Percentiles rank a stretch among this genome's conserved stretches.
phyloP scores from a whole-genome alignment of 2,888 invertebrate species.

The Cataglyphis albicans region DNA sequence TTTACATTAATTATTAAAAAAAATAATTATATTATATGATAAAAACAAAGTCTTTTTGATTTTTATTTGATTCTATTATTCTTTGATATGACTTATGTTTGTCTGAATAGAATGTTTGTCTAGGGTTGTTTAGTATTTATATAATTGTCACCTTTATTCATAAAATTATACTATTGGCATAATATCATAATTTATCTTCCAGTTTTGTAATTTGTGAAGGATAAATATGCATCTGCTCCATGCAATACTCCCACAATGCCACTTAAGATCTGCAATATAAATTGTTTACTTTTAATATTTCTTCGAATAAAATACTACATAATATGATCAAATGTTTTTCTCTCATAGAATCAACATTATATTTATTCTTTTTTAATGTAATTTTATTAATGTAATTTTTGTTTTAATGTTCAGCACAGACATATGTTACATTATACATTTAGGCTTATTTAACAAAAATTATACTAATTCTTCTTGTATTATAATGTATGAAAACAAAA shows the following conservation, averaged over 20 bases:
- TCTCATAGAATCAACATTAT: background rate
- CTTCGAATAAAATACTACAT: background rate
- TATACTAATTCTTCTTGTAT: background rate
- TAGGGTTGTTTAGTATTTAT: background rate
- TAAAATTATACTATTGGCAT: conserved; percentile 13
- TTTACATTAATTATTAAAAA: background rate
- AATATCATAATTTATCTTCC: conserved; percentile 86
- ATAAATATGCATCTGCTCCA: conserved; percentile 92
- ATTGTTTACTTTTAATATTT: background rate
- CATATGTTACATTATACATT: background rate
- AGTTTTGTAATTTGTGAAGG: conserved; percentile 90
- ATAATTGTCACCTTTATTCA: background rate
- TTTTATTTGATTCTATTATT: background rate
- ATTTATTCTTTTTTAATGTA: background rate
- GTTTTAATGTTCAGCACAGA: background rate
- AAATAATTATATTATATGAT: background rate
- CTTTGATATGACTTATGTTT: background rate
- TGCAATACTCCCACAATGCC: conserved; percentile 92
- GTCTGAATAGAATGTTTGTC: background rate
- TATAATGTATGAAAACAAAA: background rate
- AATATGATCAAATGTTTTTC: background rate
- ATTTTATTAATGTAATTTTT: background rate
- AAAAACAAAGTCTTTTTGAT: background rate
- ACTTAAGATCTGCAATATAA: conserved; percentile 91
- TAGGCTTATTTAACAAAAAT: background rate